Percentiles rank a stretch among this genome's conserved stretches.
Evolutionary conservation across 2,113 vertebrate genomes (phyloP).

Genomic region (Hyperopisus bebe): DNA sequence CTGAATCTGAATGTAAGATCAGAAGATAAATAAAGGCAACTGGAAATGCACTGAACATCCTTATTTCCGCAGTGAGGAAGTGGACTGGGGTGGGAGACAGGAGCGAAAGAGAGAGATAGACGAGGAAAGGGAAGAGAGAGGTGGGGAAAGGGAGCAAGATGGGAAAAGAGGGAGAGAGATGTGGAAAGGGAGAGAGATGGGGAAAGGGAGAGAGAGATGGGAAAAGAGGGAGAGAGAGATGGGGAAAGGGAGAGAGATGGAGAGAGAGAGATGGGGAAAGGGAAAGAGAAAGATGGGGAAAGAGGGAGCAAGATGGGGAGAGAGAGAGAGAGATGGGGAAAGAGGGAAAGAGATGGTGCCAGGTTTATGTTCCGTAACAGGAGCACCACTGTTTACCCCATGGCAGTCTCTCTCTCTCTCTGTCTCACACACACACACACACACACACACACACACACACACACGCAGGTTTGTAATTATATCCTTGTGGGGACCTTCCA

Average conservation of each 20-base stretch:
- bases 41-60: not conserved
- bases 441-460: not conserved
- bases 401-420: not conserved
- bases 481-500: not conserved
- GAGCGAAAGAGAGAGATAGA: not conserved
- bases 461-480: not conserved
- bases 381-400: not conserved
- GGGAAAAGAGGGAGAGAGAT: too few relatives aligned
- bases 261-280: not conserved
- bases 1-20: slow-evolving; percentile 4
- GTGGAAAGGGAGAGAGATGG: too few relatives aligned
- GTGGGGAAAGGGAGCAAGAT: too few relatives aligned
- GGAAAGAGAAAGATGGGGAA: not conserved
- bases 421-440: not conserved
- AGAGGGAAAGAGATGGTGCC: not conserved
- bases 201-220: too few relatives aligned
- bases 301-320: too few relatives aligned
- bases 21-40: not conserved
- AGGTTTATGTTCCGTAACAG: not conserved
- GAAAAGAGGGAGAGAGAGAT: too few relatives aligned
- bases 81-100: not conserved
- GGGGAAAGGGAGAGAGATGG: too few relatives aligned
- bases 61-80: not conserved
- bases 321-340: too few relatives aligned
- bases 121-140: too few relatives aligned